These are phyloP conservation scores for Oreochromis aureus DNA, from an alignment of 2,113 vertebrate species.

Conservation along the genomic window DNA sequence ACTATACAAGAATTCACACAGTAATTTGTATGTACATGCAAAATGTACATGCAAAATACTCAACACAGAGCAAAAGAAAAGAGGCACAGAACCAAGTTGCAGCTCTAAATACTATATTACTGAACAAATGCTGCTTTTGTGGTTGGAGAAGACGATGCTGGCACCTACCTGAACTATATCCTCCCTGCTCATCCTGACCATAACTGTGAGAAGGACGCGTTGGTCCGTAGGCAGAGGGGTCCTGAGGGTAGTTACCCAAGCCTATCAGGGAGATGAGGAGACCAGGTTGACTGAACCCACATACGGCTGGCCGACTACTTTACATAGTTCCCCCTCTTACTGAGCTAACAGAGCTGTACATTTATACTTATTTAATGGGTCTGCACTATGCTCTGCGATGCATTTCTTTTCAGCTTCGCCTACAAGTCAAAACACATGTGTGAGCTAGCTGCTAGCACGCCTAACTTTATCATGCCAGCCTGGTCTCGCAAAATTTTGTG, in stretches of 20 bases:
- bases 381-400: constrained; percentile 19
- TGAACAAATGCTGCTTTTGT: constrained; percentile 58
- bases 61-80: constrained; percentile 34
- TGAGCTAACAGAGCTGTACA: constrained; percentile 36
- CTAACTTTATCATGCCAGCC: constrained; percentile 18
- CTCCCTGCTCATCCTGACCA: constrained; percentile 90
- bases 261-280: constrained; percentile 83
- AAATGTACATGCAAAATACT: constrained; percentile 65
- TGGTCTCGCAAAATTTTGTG: constrained; percentile 13
- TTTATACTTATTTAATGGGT: constrained; percentile 16
- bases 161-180: constrained; percentile 84
- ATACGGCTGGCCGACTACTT: constrained; percentile 67
- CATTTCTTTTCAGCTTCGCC: constrained; percentile 18
- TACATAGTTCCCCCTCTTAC: constrained; percentile 27
- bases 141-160: constrained; percentile 74
- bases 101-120: constrained; percentile 59
- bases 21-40: constrained; percentile 63
- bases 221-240: constrained; percentile 85
- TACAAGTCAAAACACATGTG: constrained; percentile 33
- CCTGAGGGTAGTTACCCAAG: constrained; percentile 86
- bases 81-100: constrained; percentile 31
- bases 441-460: neutral
- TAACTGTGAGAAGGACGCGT: constrained; percentile 85
- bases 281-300: constrained; percentile 83
- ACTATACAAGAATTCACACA: constrained; percentile 40